These are phyloP conservation scores for Silvanus unidentatus DNA, from an alignment of 2,888 invertebrate species.

Conservation along the genomic window DNA sequence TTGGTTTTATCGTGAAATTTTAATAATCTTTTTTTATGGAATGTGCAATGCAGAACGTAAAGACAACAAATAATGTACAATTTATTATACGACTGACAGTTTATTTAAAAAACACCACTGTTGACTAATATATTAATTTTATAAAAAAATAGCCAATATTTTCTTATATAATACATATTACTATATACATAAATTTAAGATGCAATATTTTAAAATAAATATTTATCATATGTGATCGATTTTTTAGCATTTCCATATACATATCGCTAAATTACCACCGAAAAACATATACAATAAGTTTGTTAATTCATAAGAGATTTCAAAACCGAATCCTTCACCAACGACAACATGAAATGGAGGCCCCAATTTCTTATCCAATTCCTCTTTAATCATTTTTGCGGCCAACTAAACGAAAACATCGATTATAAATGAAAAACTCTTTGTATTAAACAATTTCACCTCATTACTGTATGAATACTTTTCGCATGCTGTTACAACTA, in stretches of 20 bases:
- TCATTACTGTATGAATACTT: constrained; percentile 82
- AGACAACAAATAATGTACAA: too few relatives aligned
- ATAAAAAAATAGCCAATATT: not conserved
- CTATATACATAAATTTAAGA: constrained; percentile 10
- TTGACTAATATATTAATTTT: constrained; percentile 6
- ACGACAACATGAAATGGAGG: constrained; percentile 93
- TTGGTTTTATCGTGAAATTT: too few relatives aligned
- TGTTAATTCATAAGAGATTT: constrained; percentile 85
- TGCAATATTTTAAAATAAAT: constrained; percentile 17
- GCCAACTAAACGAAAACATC: constrained; percentile 60
- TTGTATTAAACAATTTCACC: constrained; percentile 33
- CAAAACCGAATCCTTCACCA: constrained; percentile 92
- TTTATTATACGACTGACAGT: too few relatives aligned
- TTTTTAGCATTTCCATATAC: constrained; percentile 79
- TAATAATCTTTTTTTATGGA: too few relatives aligned
- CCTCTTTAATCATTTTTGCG: constrained; percentile 90
- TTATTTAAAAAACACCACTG: too few relatives aligned
- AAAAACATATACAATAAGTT: constrained; percentile 84
- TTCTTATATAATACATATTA: constrained; percentile 8
- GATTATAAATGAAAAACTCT: not conserved
- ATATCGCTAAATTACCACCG: constrained; percentile 83
- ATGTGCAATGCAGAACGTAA: too few relatives aligned
- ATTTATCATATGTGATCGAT: constrained; percentile 8
- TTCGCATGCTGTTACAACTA: constrained; percentile 90
- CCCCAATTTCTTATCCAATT: constrained; percentile 93